These are phyloP conservation scores for Tipula helvola DNA, from an alignment of 2,888 invertebrate genomes.

Conservation along the genomic window DNA sequence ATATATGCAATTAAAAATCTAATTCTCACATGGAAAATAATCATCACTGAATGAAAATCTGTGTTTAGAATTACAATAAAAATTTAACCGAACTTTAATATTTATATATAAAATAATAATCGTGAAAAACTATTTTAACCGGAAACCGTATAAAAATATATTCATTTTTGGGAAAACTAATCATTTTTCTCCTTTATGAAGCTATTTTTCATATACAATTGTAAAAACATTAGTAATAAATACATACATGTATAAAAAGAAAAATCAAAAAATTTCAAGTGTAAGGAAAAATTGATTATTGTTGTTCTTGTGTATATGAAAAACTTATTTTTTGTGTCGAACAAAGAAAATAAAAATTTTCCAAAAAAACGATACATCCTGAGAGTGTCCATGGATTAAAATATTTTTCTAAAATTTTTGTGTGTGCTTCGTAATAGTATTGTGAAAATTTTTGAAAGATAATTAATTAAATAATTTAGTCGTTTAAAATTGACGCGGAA, in stretches of 20 bases:
- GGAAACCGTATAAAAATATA: background rate
- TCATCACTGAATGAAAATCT: background rate
- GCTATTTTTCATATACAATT: background rate
- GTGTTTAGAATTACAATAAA: background rate
- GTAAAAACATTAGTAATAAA: background rate
- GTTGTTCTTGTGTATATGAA: background rate
- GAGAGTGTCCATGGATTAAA: background rate
- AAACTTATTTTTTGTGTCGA: background rate
- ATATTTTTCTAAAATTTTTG: background rate
- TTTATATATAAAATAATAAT: background rate
- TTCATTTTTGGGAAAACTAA: background rate
- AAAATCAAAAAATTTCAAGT: background rate
- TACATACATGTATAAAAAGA: background rate
- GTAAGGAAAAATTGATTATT: background rate
- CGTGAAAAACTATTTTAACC: background rate
- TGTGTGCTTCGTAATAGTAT: background rate
- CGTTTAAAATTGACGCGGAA: background rate
- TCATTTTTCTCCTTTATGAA: background rate
- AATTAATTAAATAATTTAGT: background rate
- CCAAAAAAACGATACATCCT: background rate
- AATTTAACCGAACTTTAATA: background rate
- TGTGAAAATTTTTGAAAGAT: background rate
- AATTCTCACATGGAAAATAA: background rate
- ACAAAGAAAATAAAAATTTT: background rate
- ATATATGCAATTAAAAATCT: background rate